Base-by-base conservation (phyloP, 2,888 invertebrate species). In the Horisme vitalbata region DNA sequence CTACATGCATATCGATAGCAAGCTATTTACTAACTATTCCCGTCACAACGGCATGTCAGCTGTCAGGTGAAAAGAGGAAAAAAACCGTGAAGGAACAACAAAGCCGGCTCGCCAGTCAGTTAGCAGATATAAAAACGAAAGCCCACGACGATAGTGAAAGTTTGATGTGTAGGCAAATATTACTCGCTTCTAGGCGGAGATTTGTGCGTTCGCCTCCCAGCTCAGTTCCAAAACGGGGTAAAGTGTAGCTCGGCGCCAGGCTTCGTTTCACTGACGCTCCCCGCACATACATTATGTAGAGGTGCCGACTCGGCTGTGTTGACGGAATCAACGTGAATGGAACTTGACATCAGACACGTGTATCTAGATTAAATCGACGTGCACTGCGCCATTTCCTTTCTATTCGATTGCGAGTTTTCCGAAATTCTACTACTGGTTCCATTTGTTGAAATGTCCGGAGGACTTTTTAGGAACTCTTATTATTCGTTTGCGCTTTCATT, bases 141-240 rank as follows among this genome's bases (percentile, higher is more conserved):
- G 88, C 83, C 79, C 63, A 75, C 77, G 56, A 63, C 71, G 88
- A 86, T 86, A 88, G 88, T 89, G 88, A 89, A 88, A 89, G 88
- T 89, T 89, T 87, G 85, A 88, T 88, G 87, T 89, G 88, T 87
- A 85, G 84, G 88, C 86, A 88, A 88, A 88, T 88, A 87, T 85
- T 79, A 77, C 83, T 74, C 80, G 83, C 71, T 83, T 74, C 73
- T 75, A 82, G 74, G 76, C 80, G 73, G 83, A 85, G 88, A 85
- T 87, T 87, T 85, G 85, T 84, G 83, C 83, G 82, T 82, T 76
- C 67, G 65, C 66, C 63, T 75, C 80, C 75, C 79, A 63, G 68
- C 75, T 79, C 71, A 63, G 68, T 75, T 79, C 71, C 76, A 61
- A 80, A 83, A 83, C 72, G 79, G 72, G 68, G 68, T 79, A 79